These are phyloP conservation scores for Agonopterix arenella DNA, from an alignment of 2,888 invertebrate species.

Conservation along the genomic window DNA sequence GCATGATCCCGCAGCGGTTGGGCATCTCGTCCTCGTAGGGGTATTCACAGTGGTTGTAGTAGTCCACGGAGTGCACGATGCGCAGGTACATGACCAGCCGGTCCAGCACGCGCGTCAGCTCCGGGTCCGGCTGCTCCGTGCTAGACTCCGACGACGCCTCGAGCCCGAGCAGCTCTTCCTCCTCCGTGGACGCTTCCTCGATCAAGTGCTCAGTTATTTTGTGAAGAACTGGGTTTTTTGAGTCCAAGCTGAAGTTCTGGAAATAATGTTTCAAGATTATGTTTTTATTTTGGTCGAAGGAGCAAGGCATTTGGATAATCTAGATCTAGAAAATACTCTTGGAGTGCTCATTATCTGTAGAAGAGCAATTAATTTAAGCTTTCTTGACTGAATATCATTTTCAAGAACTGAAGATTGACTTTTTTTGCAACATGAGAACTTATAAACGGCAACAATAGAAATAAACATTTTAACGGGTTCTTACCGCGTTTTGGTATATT, in stretches of 20 bases:
- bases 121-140: conserved; percentile 52
- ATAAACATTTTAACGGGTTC: no score
- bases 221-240: conserved; percentile 94
- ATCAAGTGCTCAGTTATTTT: conserved; percentile 98
- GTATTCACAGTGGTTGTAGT: conserved; percentile 99
- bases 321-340: no score
- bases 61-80: conserved; percentile 98
- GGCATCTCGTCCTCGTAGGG: conserved; percentile 99
- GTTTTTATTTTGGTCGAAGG: no score
- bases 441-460: no score
- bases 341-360: no score
- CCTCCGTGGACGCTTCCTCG: conserved; percentile 98
- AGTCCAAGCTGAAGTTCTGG: conserved; percentile 81
- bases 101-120: conserved; percentile 81
- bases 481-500: no score
- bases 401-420: no score
- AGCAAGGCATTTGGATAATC: no score
- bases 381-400: no score
- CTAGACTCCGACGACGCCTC: conserved; percentile 48
- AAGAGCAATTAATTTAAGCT: no score
- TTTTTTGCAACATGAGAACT: no score
- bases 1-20: conserved; percentile 98
- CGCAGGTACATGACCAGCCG: conserved; percentile 94
- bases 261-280: conserved; percentile 2
- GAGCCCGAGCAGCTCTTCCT: conserved; percentile 93